Percentiles rank a stretch among this genome's conserved stretches.
phyloP scores from a whole-genome alignment of 1,140 invertebrate species.

The Trichoplusia ni region DNA sequence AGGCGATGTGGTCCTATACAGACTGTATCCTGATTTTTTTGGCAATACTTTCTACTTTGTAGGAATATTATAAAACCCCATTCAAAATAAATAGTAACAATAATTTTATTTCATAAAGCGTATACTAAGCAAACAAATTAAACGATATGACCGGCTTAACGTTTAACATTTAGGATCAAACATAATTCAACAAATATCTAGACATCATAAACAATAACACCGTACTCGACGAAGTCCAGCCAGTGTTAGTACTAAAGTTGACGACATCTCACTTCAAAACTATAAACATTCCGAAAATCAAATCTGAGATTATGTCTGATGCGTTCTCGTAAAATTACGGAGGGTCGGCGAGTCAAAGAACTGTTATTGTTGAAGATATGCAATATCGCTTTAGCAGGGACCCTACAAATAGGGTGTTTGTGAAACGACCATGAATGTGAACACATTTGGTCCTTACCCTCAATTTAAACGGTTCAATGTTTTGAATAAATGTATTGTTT shows the following conservation, averaged over 20 bases:
- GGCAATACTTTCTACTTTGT: no score
- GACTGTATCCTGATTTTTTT: no score
- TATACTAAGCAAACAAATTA: no score
- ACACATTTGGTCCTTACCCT: not conserved
- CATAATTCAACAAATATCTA: not conserved
- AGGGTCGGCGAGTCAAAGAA: constrained; percentile 34
- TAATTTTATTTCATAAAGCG: no score
- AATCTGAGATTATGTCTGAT: constrained; percentile 29
- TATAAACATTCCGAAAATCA: constrained; percentile 27
- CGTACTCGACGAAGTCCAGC: not conserved
- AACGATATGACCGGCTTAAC: no score
- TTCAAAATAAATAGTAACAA: no score
- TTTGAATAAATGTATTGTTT: constrained; percentile 28
- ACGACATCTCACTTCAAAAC: constrained; percentile 7
- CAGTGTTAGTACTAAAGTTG: constrained; percentile 9
- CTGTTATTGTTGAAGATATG: constrained; percentile 44
- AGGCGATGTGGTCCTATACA: no score
- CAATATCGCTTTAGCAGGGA: constrained; percentile 42
- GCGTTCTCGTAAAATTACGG: constrained; percentile 41
- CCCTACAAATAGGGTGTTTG: constrained; percentile 31
- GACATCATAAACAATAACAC: constrained; percentile 11
- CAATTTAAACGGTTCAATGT: not conserved
- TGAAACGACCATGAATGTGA: constrained; percentile 32
- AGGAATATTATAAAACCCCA: no score
- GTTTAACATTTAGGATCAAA: no score